phyloP scores from a whole-genome alignment of 2,888 invertebrate species.

The Parochlus steinenii region DNA sequence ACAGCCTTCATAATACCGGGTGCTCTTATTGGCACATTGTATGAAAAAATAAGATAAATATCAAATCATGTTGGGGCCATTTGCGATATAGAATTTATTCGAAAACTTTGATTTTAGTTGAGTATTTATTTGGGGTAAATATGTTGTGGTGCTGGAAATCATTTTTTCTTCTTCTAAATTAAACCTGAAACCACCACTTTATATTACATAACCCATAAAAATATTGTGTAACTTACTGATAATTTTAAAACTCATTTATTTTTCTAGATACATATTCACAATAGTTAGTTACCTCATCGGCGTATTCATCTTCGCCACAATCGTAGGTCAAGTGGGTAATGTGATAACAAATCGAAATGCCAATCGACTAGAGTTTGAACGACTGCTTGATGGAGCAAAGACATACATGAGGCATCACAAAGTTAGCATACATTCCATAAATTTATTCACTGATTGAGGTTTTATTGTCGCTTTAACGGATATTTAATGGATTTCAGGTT shows the following conservation, averaged over 20 bases:
- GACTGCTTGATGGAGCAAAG: conserved; percentile 88
- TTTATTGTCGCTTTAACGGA: conserved; percentile 5
- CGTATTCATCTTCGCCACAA: conserved; percentile 94
- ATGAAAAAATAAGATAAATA: not conserved
- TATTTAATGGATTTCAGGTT: conserved; percentile 33
- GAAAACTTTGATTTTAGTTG: conserved; percentile 25
- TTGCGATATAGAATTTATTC: conserved; percentile 18
- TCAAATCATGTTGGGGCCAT: not conserved
- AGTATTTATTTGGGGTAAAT: conserved; percentile 4
- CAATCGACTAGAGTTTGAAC: conserved; percentile 85
- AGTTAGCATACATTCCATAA: conserved; percentile 29
- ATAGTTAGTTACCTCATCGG: conserved; percentile 94
- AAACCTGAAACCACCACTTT: conserved; percentile 2
- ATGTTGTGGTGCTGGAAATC: conserved; percentile 4
- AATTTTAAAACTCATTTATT: conserved; percentile 13
- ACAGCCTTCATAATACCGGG: conserved; percentile 26
- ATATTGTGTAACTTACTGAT: not conserved
- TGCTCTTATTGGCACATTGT: not conserved
- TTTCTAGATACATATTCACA: conserved; percentile 83
- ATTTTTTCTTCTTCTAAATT: conserved; percentile 10
- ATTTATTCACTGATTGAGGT: not conserved
- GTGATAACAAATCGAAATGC: conserved; percentile 96
- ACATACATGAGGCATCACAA: conserved; percentile 96
- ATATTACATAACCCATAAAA: conserved; percentile 7
- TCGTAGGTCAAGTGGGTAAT: conserved; percentile 95